Base-by-base conservation (phyloP, 2,888 invertebrate species). In the Penaeus monodon region DNA sequence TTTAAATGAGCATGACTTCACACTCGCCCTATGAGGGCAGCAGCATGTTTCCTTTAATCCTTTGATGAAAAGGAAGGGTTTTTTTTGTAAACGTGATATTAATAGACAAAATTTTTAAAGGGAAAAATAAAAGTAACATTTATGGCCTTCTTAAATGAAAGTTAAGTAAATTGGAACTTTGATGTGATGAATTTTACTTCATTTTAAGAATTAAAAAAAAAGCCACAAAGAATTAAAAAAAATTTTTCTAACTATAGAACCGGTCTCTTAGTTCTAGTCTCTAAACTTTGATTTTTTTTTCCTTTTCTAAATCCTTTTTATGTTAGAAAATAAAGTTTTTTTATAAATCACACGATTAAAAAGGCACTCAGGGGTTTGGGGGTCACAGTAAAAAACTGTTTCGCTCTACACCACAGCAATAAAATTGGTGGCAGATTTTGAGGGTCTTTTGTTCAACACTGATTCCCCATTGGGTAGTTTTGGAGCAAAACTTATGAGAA, bases 361-460 rank as follows among this genome's bases (percentile, higher is more conserved):
- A 95, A 96, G 91, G 96, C 96, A 68, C 93, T 99, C 81, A 96
- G 98, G 91, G 95, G 96, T n/a, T n/a, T n/a, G 12, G 95, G 95
- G 84, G 97, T 97, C 22, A 96, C 95, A 91, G 96, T 98, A 91
- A 93, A 94, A 89, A 94, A 96, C 89, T 97, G 97, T 93, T 98
- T 0, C 94, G 95, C 96, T 98, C 92, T 99, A 98, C 92, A 97
- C 98, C 86, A 96, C 97, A 17, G 98, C 99, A 10, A 98, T 92
- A 97, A 98, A 93, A 96, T 98, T 90, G 95, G 95, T 65, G 97
- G 0, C 93, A 94, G 20, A 95, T 95, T 89, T 93, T 99, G 82
- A 95, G 96, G 91, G 96, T 97, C 90, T 96, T 96, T 91, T 97
- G 97, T 92, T 97, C 98, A 8, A 95, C 96, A 17, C 94, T 99